Evolutionary conservation across 2,888 invertebrate species (phyloP), one percentile per base, ranked within the genome.

Genomic region (Lasioglossum pauxillum): DNA sequence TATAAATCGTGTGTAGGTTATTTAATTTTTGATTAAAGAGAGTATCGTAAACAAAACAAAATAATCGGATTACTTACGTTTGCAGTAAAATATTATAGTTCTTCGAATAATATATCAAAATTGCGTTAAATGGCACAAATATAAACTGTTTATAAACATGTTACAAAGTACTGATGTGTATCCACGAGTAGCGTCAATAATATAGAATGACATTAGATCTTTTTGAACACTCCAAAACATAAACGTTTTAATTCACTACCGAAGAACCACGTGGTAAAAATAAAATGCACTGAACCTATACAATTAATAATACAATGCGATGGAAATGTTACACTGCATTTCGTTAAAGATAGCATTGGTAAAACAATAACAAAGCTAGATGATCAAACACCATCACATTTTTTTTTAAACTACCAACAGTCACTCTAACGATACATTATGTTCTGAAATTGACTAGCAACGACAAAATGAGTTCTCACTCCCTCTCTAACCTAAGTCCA

Each of bases 91-190:
- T 80, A 77, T 82, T 75, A 74, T 44, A 78, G 76, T 81, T 75
- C 79, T 80, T 81, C 75, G 73, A 76, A 74, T 46, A 64, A 75
- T 84, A 38, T 80, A 78, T 77, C 82, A 69, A 80, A 84, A 78
- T 69, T 76, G 78, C 83, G 79, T 86, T 78, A 80, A 84, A 82
- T 87, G 77, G 73, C 84, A 81, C 82, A 73, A 83, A 90, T 78
- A 80, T 44, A 74, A 82, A 88, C 60, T 82, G 75, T 84, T 78
- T 80, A 74, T 83, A 57, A 77, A 84, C 90, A 90, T 90, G 53
- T 78, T 78, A 31, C 53, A 53, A 53, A 49, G 53, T 67, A 53
- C 69, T 31, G 35, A 71, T 71, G 78, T 71, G 49, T 71, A 38
- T 78, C 49, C 69, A 71, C 69, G 23, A 78, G 53, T 53, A 41